Percentiles rank a stretch among this genome's conserved stretches.
These are phyloP conservation scores for Dromiciops gliroides DNA, from an alignment of 2,113 vertebrate genomes.

Conservation along the genomic window DNA sequence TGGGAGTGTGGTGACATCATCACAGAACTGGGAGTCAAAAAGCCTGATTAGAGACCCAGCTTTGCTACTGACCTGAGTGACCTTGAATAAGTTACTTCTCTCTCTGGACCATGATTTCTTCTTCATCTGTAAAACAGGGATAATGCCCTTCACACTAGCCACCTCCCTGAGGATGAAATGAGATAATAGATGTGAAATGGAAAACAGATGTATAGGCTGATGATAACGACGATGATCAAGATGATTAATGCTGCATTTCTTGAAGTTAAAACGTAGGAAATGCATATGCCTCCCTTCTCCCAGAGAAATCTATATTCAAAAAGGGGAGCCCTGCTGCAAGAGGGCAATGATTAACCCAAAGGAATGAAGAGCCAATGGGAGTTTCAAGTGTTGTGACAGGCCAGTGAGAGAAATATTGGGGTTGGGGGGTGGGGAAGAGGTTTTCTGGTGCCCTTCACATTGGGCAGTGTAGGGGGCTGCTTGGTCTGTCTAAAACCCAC, in stretches of 20 bases:
- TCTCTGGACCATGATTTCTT: neutral
- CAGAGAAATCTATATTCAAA: neutral
- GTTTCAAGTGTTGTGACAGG: neutral
- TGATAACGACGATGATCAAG: neutral
- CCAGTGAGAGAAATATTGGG: neutral
- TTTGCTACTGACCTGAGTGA: neutral
- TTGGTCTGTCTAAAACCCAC: neutral
- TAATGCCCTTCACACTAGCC: neutral
- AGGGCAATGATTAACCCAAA: neutral
- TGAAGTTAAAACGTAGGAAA: neutral
- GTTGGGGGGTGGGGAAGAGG: too few relatives aligned
- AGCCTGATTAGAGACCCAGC: neutral
- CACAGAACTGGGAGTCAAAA: neutral
- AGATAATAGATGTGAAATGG: neutral
- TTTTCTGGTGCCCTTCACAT: neutral
- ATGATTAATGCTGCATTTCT: neutral
- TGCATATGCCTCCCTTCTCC: neutral
- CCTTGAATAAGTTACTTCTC: neutral
- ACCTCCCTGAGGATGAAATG: neutral
- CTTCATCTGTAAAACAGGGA: neutral
- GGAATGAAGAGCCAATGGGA: neutral
- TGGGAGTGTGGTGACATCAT: neutral
- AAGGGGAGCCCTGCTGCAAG: neutral
- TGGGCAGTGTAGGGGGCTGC: neutral
- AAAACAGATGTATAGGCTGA: neutral